Evolutionary conservation across 1,140 invertebrate genomes (phyloP).

Genomic region (Drosophila nasuta): DNA sequence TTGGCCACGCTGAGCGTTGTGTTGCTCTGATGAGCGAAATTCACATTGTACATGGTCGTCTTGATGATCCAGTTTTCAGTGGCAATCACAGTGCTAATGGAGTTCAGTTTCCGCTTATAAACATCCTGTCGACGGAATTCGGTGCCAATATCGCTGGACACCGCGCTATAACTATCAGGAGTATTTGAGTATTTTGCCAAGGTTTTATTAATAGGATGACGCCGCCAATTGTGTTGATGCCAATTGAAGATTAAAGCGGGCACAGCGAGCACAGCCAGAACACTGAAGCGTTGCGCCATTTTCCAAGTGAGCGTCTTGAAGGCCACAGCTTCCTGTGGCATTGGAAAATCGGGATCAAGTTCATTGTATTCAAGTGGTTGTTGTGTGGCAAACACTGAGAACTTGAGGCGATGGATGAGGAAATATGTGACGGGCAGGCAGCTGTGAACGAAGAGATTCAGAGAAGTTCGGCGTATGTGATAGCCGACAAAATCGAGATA

Average conservation of each 20-base stretch:
- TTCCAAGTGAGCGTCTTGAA: slow-evolving; percentile 84
- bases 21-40: slow-evolving; percentile 92
- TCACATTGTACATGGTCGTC: slow-evolving; percentile 90
- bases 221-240: slow-evolving; percentile 88
- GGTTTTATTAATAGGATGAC: slow-evolving; percentile 91
- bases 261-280: slow-evolving; percentile 76
- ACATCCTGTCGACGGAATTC: slow-evolving; percentile 88
- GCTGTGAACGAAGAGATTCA: slow-evolving; percentile 89
- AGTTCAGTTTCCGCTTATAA: slow-evolving; percentile 88
- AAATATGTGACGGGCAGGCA: slow-evolving; percentile 89
- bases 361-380: slow-evolving; percentile 73
- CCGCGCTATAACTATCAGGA: slow-evolving; percentile 88
- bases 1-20: slow-evolving; percentile 90
- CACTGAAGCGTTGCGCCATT: slow-evolving; percentile 84
- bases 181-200: slow-evolving; percentile 88
- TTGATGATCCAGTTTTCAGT: slow-evolving; percentile 96
- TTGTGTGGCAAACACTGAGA: slow-evolving; percentile 85
- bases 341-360: slow-evolving; percentile 82
- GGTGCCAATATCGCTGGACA: slow-evolving; percentile 90
- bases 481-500: slow-evolving; percentile 89
- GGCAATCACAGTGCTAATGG: slow-evolving; percentile 89
- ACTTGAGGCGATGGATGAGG: slow-evolving; percentile 85
- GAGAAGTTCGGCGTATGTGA: slow-evolving; percentile 89
- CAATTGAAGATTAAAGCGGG: slow-evolving; percentile 87
- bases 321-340: slow-evolving; percentile 81